Percentiles rank a stretch among this genome's conserved stretches.
phyloP scores from a whole-genome alignment of 2,888 invertebrate species.

The Allophyes oxyacanthae region DNA sequence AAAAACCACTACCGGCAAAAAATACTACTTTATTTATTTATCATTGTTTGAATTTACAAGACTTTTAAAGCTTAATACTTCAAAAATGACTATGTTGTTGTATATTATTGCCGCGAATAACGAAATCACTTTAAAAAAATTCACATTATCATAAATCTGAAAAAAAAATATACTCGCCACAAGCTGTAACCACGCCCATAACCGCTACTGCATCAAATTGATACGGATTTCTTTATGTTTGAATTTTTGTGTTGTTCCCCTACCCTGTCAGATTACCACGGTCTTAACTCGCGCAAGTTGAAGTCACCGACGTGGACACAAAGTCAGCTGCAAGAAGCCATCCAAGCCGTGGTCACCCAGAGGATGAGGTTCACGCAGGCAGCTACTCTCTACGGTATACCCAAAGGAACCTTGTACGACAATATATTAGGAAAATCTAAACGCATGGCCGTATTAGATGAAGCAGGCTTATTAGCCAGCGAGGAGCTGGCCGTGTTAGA shows the following conservation, averaged over 20 bases:
- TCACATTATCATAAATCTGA: too few relatives aligned
- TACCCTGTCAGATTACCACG: constrained; percentile 84
- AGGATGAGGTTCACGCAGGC: constrained; percentile 94
- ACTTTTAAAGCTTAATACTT: too few relatives aligned
- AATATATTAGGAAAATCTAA: constrained; percentile 94
- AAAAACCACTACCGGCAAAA: too few relatives aligned
- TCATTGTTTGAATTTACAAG: too few relatives aligned
- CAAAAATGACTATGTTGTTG: too few relatives aligned
- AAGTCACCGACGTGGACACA: constrained; percentile 94
- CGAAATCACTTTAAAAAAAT: too few relatives aligned
- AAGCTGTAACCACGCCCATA: too few relatives aligned
- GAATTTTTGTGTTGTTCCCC: constrained; percentile 66
- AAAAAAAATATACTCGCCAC: too few relatives aligned
- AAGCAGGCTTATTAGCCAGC: constrained; percentile 89
- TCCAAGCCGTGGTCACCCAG: constrained; percentile 93
- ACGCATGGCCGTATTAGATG: constrained; percentile 93
- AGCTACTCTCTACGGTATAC: constrained; percentile 92
- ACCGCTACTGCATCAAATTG: constrained; percentile 25
- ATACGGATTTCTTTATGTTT: constrained; percentile 30
- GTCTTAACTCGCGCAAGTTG: constrained; percentile 90
- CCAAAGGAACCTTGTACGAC: constrained; percentile 94
- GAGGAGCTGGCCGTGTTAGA: constrained; percentile 92
- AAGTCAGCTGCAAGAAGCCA: constrained; percentile 92
- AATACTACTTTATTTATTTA: too few relatives aligned
- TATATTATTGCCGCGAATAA: too few relatives aligned